Evolutionary conservation across 2,113 vertebrate genomes (phyloP).

Genomic region (Verasper variegatus): DNA sequence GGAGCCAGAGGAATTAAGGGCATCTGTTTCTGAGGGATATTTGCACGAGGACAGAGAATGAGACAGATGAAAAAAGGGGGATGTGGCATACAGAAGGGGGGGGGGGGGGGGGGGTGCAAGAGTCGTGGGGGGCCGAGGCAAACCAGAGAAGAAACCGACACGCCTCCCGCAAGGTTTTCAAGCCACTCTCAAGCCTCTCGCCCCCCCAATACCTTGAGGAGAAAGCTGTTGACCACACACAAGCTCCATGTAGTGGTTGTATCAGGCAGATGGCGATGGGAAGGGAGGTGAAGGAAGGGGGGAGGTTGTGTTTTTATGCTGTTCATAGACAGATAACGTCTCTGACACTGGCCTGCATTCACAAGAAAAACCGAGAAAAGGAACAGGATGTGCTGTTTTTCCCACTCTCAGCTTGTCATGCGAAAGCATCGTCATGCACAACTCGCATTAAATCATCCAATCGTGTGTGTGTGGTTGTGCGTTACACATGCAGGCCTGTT

Average conservation of each 20-base stretch:
- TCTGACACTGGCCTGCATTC: conserved; percentile 11
- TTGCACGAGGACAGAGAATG: conserved; percentile 39
- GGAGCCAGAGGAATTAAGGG: conserved; percentile 62
- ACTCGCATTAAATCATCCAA: conserved; percentile 29
- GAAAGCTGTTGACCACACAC: conserved; percentile 51
- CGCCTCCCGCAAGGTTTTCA: conserved; percentile 40
- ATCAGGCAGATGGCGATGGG: conserved; percentile 56
- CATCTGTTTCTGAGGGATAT: conserved; percentile 63
- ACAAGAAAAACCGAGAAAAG: conserved; percentile 37
- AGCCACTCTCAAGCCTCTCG: conserved; percentile 11
- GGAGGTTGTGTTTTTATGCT: conserved; percentile 43
- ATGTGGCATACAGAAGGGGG: neutral
- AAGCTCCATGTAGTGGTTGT: conserved; percentile 51
- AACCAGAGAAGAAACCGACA: conserved; percentile 38
- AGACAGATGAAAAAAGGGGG: conserved; percentile 4
- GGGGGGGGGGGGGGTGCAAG: neutral
- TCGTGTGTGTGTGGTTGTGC: conserved; percentile 13
- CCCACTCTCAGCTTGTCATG: conserved; percentile 14
- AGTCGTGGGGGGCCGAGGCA: conserved; percentile 6
- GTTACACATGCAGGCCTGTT: conserved; percentile 23
- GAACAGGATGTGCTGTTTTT: conserved; percentile 22
- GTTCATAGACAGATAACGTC: conserved; percentile 39
- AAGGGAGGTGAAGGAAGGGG: conserved; percentile 27
- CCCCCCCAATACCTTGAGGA: conserved; percentile 2
- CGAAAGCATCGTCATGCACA: conserved; percentile 16